These are phyloP conservation scores for Heliconius hewitsoni DNA, from an alignment of 1,140 invertebrate genomes.

Conservation along the genomic window DNA sequence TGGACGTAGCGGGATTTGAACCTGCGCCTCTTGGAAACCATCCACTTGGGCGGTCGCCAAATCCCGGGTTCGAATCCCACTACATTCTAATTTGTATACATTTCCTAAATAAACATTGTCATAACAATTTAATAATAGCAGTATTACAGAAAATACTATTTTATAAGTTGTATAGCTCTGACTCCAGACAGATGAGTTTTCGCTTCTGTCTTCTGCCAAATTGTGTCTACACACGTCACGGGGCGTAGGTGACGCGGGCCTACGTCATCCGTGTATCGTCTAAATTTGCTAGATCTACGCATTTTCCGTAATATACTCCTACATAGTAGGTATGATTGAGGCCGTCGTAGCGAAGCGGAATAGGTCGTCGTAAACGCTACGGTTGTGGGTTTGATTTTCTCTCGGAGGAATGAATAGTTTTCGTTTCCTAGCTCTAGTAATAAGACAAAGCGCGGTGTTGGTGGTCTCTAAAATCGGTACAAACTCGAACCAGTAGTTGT, in stretches of 20 bases:
- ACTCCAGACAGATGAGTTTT: not conserved
- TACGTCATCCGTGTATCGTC: not conserved
- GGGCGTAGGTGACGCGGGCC: not conserved
- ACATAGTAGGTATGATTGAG: not conserved
- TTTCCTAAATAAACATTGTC: not conserved
- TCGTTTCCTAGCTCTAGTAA: not conserved
- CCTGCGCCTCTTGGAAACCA: too few species aligned
- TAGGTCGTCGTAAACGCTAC: not conserved
- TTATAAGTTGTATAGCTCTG: not conserved
- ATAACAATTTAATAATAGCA: not conserved
- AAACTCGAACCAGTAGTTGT: too few species aligned
- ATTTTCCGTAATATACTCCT: not conserved
- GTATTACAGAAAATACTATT: not conserved
- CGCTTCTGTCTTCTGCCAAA: not conserved
- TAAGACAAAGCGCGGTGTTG: not conserved
- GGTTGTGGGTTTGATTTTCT: not conserved
- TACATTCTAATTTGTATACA: too few species aligned
- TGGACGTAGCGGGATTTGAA: too few species aligned
- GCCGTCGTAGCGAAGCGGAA: not conserved
- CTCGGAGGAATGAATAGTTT: not conserved
- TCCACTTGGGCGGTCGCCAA: too few species aligned
- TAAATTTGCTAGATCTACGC: not conserved
- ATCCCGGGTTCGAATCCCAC: too few species aligned
- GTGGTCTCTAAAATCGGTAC: too few species aligned
- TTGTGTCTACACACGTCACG: not conserved